Conservation (phyloP, 2,113 vertebrate genomes). For the Siniperca chuatsi region DNA sequence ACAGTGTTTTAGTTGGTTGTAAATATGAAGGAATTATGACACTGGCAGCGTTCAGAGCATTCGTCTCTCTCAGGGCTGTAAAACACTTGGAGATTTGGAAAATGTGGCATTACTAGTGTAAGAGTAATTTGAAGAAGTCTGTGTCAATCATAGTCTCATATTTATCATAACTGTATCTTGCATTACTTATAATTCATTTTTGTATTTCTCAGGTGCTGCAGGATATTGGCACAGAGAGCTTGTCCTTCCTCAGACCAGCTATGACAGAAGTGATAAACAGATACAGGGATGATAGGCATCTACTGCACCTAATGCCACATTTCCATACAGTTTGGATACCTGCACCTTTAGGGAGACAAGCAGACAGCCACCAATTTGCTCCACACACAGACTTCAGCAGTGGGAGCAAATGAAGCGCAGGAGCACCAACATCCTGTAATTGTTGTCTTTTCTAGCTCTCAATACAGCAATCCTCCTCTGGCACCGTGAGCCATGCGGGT, state of each 20-base stretch:
- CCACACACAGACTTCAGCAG: background rate
- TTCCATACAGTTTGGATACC: constrained; percentile 13
- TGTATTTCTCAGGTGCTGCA: constrained; percentile 7
- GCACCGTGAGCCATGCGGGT: constrained; percentile 15
- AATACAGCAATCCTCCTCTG: constrained; percentile 10
- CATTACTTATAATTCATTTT: background rate
- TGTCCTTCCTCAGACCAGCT: background rate
- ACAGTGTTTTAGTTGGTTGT: constrained; percentile 57
- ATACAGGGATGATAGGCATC: background rate
- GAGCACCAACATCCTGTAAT: constrained; percentile 5
- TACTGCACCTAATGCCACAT: background rate
- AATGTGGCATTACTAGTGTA: constrained; percentile 52
- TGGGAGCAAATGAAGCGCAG: constrained; percentile 14
- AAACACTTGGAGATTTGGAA: constrained; percentile 48
- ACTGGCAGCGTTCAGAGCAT: constrained; percentile 10
- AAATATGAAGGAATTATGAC: constrained; percentile 61
- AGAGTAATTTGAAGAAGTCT: constrained; percentile 36
- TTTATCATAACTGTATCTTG: background rate
- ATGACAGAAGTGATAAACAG: constrained; percentile 3
- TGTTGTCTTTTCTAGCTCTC: constrained; percentile 15
- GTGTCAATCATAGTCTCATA: background rate
- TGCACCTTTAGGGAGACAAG: background rate
- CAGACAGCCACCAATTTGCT: constrained; percentile 19
- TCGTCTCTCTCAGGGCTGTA: constrained; percentile 30
- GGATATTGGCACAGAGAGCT: background rate